Evolutionary conservation across 2,888 invertebrate genomes (phyloP).

Genomic region (Dromius quadrimaculatus): DNA sequence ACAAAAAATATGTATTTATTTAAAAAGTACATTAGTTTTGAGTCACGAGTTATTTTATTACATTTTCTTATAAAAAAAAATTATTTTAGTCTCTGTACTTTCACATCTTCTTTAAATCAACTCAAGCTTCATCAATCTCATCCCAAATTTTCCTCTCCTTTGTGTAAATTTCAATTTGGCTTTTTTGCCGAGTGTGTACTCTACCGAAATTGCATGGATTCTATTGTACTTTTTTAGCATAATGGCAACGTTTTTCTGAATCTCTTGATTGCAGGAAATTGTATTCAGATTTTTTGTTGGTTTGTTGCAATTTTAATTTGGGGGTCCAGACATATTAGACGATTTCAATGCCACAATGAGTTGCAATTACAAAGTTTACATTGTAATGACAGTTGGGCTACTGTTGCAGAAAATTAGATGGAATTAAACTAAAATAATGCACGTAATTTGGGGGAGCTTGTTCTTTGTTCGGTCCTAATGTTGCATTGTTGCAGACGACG

Average conservation of each 20-base stretch:
- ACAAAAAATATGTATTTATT: constrained; percentile 46
- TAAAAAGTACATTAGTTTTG: constrained; percentile 51
- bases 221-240: constrained; percentile 19
- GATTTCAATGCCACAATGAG: not conserved
- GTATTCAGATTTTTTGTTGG: constrained; percentile 12
- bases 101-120: too few relatives aligned
- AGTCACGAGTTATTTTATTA: too few relatives aligned
- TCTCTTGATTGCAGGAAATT: constrained; percentile 7
- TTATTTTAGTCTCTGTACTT: too few relatives aligned
- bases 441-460: too few relatives aligned
- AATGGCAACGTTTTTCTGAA: constrained; percentile 10
- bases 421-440: not conserved
- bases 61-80: too few relatives aligned
- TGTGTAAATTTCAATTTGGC: constrained; percentile 17
- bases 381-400: not conserved
- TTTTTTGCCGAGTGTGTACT: not conserved
- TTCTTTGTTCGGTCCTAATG: too few relatives aligned
- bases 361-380: constrained; percentile 2
- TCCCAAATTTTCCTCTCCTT: too few relatives aligned
- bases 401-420: not conserved
- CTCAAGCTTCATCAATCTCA: too few relatives aligned
- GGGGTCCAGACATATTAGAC: constrained; percentile 6
- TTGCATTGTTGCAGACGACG: too few relatives aligned
- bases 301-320: constrained; percentile 9
- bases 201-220: constrained; percentile 16